These are phyloP conservation scores for Tenthredo livida DNA, from an alignment of 2,888 invertebrate species.

Conservation along the genomic window DNA sequence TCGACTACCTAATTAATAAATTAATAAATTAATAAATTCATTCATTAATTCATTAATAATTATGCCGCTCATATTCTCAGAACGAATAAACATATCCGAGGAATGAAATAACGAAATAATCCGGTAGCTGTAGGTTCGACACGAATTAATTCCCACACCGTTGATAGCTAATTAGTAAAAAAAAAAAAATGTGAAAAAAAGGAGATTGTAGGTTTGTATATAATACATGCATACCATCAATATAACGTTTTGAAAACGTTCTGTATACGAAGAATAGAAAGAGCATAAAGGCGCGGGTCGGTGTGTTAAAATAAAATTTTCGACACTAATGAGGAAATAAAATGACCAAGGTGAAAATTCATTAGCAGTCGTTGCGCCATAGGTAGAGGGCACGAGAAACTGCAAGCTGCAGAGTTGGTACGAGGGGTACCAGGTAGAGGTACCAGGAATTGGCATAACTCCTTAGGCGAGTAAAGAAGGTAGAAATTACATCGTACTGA, in stretches of 20 bases:
- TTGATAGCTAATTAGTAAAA: conserved; percentile 1
- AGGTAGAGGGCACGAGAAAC: conserved; percentile 56
- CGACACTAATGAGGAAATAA: conserved; percentile 74
- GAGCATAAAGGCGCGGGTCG: not conserved
- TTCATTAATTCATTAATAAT: not conserved
- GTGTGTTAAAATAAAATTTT: conserved; percentile 41
- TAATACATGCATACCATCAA: not conserved
- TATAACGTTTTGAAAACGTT: not conserved
- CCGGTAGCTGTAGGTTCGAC: not conserved
- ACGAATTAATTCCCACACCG: not conserved
- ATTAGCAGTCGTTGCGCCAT: conserved; percentile 70
- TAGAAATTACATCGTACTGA: conserved; percentile 48
- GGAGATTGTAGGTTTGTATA: not conserved
- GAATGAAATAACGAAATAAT: not conserved
- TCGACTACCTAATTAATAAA: not conserved
- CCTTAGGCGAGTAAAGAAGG: conserved; percentile 66
- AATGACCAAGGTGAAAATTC: conserved; percentile 74
- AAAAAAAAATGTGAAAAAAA: not conserved
- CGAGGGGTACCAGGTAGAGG: conserved; percentile 66
- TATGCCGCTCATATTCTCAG: not conserved
- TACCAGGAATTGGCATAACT: conserved; percentile 75
- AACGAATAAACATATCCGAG: not conserved
- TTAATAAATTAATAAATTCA: not conserved
- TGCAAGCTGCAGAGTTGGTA: conserved; percentile 41
- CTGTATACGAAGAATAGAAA: not conserved